A percentile compares a stretch with the other conserved stretches of the same genome.
Conservation (phyloP, 2,113 vertebrate genomes). For the Climacteris rufus region DNA sequence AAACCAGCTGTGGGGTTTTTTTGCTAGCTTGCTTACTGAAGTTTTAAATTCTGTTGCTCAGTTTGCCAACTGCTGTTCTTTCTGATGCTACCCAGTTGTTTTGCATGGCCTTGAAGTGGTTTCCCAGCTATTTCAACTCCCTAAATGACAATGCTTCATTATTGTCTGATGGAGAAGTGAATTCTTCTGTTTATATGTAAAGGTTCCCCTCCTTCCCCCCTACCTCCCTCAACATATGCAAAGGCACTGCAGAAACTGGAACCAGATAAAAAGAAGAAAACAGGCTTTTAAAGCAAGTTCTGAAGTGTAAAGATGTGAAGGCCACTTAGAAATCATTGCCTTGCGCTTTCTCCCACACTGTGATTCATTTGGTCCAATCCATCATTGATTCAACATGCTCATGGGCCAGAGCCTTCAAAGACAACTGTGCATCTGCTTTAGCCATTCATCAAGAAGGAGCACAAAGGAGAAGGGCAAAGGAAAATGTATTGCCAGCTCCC, state of each 20-base stretch:
- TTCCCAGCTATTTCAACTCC: slow-evolving; percentile 73
- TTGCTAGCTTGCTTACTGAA: slow-evolving; percentile 55
- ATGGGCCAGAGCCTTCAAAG: slow-evolving; percentile 90
- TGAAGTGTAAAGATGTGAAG: slow-evolving; percentile 71
- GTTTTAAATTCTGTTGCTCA: slow-evolving; percentile 55
- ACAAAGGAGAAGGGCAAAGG: slow-evolving; percentile 84
- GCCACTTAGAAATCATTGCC: slow-evolving; percentile 47
- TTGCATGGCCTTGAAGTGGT: slow-evolving; percentile 80
- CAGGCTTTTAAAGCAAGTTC: slow-evolving; percentile 69
- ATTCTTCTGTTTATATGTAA: slow-evolving; percentile 76
- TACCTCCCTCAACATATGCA: slow-evolving; percentile 74
- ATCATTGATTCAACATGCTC: slow-evolving; percentile 88
- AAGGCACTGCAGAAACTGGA: slow-evolving; percentile 76
- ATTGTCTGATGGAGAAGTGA: slow-evolving; percentile 69
- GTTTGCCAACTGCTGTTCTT: slow-evolving; percentile 72
- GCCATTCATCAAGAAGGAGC: slow-evolving; percentile 86
- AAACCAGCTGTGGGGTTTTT: slow-evolving; percentile 65
- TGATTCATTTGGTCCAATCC: slow-evolving; percentile 78
- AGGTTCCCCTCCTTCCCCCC: slow-evolving; percentile 60
- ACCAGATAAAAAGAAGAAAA: slow-evolving; percentile 75
- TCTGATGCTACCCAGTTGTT: slow-evolving; percentile 73
- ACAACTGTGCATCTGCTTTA: slow-evolving; percentile 88
- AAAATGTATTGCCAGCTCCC: slow-evolving; percentile 75
- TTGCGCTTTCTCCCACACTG: slow-evolving; percentile 70
- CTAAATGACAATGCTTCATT: slow-evolving; percentile 72